A percentile compares a stretch with the other conserved stretches of the same genome.
Conservation (phyloP, 2,797 vertebrate species). For the Sebastes kiyomatsui region DNA sequence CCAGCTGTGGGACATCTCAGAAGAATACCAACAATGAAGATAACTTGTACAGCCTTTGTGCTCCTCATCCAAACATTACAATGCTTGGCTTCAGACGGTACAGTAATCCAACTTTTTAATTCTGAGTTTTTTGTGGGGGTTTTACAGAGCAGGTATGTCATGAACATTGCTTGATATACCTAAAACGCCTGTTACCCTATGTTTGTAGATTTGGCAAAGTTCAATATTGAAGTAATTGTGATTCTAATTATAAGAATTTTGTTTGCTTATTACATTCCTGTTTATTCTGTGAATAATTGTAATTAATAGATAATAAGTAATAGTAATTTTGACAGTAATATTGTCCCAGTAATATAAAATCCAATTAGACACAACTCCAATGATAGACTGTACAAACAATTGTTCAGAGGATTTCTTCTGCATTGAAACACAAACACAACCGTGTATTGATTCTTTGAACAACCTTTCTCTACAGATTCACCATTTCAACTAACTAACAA, state of each 20-base stretch:
- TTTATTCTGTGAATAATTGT: not conserved
- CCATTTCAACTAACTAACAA: constrained; percentile 52
- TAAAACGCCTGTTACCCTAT: not conserved
- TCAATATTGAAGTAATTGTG: not conserved
- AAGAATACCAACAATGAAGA: constrained; percentile 50
- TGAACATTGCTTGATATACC: not conserved
- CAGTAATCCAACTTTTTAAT: constrained; percentile 21
- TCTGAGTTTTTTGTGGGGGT: not conserved
- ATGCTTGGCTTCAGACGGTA: constrained; percentile 59
- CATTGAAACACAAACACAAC: not conserved
- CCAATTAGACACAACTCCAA: not conserved
- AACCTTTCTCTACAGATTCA: constrained; percentile 48
- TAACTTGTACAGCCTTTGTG: constrained; percentile 23
- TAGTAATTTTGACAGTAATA: not conserved
- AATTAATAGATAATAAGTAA: too few relatives aligned
- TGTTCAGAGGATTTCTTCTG: not conserved
- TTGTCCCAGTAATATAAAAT: not conserved
- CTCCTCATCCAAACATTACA: constrained; percentile 51
- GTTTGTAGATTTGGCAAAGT: not conserved
- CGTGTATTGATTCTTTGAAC: not conserved
- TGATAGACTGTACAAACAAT: not conserved
- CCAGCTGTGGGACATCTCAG: not conserved
- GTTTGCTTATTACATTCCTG: not conserved
- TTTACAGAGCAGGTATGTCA: not conserved
- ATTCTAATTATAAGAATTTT: not conserved